Conservation (phyloP, 1,140 invertebrate genomes). For the Drosophila hydei region DNA sequence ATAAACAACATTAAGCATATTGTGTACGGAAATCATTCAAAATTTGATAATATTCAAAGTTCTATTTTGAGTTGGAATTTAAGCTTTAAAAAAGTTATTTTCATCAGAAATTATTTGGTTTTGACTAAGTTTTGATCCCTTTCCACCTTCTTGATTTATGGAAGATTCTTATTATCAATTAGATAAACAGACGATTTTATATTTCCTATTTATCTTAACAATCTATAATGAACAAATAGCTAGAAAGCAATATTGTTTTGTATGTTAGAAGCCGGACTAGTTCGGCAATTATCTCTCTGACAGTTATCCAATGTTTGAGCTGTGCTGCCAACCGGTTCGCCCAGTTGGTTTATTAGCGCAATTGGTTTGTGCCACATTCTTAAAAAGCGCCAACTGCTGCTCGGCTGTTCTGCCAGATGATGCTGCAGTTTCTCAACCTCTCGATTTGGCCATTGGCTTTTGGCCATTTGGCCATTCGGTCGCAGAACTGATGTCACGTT, state of each 20-base stretch:
- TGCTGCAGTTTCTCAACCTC: slow-evolving; percentile 28
- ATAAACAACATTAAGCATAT: too few species aligned
- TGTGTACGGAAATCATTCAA: too few species aligned
- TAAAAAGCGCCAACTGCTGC: slow-evolving; percentile 25
- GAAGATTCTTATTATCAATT: too few species aligned
- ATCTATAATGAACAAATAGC: too few species aligned
- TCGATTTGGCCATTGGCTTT: slow-evolving; percentile 27
- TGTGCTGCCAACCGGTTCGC: slow-evolving; percentile 44
- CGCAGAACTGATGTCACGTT: slow-evolving; percentile 61
- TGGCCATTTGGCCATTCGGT: slow-evolving; percentile 14
- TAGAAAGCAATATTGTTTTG: not conserved
- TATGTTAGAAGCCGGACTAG: not conserved
- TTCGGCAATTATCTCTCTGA: slow-evolving; percentile 54
- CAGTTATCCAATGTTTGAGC: slow-evolving; percentile 58
- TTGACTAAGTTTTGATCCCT: too few species aligned
- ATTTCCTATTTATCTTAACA: too few species aligned
- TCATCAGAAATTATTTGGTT: too few species aligned
- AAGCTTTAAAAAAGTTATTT: too few species aligned
- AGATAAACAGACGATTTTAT: too few species aligned
- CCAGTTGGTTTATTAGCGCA: slow-evolving; percentile 60
- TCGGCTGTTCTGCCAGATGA: slow-evolving; percentile 22
- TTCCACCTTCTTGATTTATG: too few species aligned
- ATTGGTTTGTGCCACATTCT: slow-evolving; percentile 73
- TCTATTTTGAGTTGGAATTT: too few species aligned
- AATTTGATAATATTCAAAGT: too few species aligned